Evolutionary conservation across 1,140 invertebrate species (phyloP).

Genomic region (Lepidurus arcticus): DNA sequence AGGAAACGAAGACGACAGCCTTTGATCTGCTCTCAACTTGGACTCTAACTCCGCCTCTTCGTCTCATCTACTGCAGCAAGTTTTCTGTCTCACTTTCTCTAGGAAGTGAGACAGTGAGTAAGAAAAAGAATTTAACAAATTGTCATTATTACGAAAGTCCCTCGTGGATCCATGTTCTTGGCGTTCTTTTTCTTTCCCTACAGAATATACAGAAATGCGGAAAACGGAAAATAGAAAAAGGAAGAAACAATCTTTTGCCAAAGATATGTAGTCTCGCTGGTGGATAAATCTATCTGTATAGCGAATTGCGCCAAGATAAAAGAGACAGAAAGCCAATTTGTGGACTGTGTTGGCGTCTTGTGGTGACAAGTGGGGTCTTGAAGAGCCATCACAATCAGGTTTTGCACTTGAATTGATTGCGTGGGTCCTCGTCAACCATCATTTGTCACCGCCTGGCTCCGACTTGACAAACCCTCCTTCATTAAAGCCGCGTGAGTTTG

Average conservation of each 20-base stretch:
- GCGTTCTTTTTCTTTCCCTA: no score
- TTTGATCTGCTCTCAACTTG: neutral
- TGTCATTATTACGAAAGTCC: no score
- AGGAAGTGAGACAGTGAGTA: no score
- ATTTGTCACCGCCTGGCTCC: neutral
- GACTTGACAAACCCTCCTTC: no score
- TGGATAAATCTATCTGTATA: neutral
- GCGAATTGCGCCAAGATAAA: neutral
- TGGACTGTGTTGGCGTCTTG: neutral
- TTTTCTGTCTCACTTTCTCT: no score
- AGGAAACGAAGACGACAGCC: slow-evolving; percentile 13
- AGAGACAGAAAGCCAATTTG: slow-evolving; percentile 14
- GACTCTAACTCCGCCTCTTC: neutral
- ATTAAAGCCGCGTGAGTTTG: no score
- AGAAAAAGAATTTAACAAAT: no score
- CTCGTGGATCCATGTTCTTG: no score
- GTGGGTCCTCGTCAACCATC: neutral
- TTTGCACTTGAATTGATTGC: slow-evolving; percentile 22
- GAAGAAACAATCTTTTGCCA: neutral
- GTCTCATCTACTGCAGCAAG: neutral
- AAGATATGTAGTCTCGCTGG: neutral
- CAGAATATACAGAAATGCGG: no score
- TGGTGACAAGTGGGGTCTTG: neutral
- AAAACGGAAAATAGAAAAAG: no score
- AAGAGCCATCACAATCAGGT: slow-evolving; percentile 21